phyloP scores from a whole-genome alignment of 2,797 vertebrate genomes.

The Paramormyrops hopkinsi region DNA sequence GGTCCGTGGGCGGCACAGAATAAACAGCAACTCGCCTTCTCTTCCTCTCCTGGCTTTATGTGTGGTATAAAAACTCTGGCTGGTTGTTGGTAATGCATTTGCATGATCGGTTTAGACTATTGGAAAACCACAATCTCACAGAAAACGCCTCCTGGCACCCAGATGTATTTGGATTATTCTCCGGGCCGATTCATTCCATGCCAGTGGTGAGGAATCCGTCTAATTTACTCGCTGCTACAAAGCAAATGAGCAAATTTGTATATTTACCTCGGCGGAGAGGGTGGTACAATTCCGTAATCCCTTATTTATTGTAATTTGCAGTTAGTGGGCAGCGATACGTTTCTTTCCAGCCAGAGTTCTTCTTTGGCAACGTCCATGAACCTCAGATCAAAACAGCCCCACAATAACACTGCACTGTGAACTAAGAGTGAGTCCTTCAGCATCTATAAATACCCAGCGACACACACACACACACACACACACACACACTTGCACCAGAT shows the following conservation, averaged over 20 bases:
- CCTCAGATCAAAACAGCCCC: neutral
- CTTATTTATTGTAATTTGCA: slow-evolving; percentile 16
- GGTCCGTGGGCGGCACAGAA: neutral
- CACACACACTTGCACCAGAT: neutral
- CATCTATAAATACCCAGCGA: slow-evolving; percentile 9
- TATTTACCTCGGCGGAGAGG: slow-evolving; percentile 11
- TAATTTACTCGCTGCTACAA: neutral
- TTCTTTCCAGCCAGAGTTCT: slow-evolving; percentile 36
- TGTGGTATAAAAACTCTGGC: neutral
- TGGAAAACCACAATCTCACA: slow-evolving; percentile 12
- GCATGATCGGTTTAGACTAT: slow-evolving; percentile 36
- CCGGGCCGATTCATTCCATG: neutral
- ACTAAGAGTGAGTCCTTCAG: neutral
- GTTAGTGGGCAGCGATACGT: slow-evolving; percentile 26
- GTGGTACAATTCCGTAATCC: neutral
- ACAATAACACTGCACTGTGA: slow-evolving; percentile 6
- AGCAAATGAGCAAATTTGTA: slow-evolving; percentile 16
- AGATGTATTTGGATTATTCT: slow-evolving; percentile 2
- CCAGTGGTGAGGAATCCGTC: neutral
- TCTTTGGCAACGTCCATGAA: slow-evolving; percentile 3
- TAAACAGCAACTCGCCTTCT: slow-evolving; percentile 3
- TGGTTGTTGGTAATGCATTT: slow-evolving; percentile 29
- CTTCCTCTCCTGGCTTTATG: slow-evolving; percentile 14
- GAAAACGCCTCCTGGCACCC: slow-evolving; percentile 12
- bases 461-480: neutral